These are phyloP conservation scores for Unio delphinus DNA, from an alignment of 2,888 invertebrate genomes.

Conservation along the genomic window DNA sequence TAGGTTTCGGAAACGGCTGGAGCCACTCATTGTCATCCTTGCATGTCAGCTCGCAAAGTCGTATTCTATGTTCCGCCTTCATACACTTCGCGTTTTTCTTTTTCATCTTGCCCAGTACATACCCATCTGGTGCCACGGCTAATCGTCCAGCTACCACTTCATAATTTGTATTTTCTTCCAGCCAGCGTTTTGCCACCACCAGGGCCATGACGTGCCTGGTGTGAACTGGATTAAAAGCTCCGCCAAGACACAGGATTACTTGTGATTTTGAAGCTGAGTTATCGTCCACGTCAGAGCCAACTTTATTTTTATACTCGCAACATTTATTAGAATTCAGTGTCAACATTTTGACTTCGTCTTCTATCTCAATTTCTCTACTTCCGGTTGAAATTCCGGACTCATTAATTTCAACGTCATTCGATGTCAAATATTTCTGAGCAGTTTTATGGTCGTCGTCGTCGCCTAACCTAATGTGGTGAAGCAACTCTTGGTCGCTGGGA, in stretches of 20 bases:
- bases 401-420: too few relatives aligned
- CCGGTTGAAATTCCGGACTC: too few relatives aligned
- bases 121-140: conserved; percentile 34
- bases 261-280: not conserved
- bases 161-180: conserved; percentile 30
- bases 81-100: conserved; percentile 20
- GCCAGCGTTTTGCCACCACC: conserved; percentile 21
- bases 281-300: too few relatives aligned
- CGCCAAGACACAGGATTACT: conserved; percentile 26
- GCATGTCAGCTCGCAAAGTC: conserved; percentile 28
- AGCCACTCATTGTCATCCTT: conserved; percentile 17
- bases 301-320: too few relatives aligned
- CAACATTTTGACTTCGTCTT: too few relatives aligned
- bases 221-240: conserved; percentile 38
- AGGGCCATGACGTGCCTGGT: conserved; percentile 28
- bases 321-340: too few relatives aligned
- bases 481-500: conserved; percentile 14
- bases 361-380: too few relatives aligned
- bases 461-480: conserved; percentile 22
- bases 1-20: conserved; percentile 18
- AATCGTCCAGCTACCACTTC: conserved; percentile 24
- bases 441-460: not conserved
- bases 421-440: too few relatives aligned
- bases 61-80: conserved; percentile 26
- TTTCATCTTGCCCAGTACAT: conserved; percentile 24